Conservation (phyloP, 2,113 vertebrate species). For the Tupaia chinensis region DNA sequence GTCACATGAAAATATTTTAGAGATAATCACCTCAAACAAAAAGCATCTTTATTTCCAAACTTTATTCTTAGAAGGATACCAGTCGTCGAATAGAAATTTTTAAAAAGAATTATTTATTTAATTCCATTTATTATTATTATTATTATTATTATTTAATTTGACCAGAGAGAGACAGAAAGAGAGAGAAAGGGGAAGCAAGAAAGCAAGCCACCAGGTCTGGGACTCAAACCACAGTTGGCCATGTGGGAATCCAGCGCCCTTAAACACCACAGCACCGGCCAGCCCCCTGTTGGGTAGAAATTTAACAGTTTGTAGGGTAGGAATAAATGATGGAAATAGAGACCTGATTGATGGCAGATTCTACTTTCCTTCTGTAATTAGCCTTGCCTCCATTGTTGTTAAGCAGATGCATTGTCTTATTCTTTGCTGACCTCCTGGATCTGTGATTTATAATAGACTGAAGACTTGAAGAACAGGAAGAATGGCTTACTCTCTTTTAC, state of each 20-base stretch:
- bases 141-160: no score
- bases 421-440: not conserved
- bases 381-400: not conserved
- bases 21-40: not conserved
- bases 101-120: no score
- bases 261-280: no score
- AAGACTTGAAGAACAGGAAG: conserved; percentile 41
- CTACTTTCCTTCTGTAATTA: not conserved
- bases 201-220: no score
- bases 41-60: not conserved
- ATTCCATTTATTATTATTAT: no score
- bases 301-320: not conserved
- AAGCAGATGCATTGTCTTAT: not conserved
- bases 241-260: no score
- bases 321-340: not conserved
- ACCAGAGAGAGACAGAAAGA: no score
- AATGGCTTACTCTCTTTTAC: conserved; percentile 23
- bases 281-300: no score
- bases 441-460: not conserved
- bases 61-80: not conserved
- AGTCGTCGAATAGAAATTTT: not conserved
- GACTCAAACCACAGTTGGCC: no score
- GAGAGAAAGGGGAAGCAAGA: no score
- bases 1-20: not conserved
- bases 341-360: not conserved